A percentile compares a stretch with the other conserved stretches of the same genome.
Evolutionary conservation across 1,140 invertebrate genomes (phyloP).

Genomic region (Dreissena rostriformis): DNA sequence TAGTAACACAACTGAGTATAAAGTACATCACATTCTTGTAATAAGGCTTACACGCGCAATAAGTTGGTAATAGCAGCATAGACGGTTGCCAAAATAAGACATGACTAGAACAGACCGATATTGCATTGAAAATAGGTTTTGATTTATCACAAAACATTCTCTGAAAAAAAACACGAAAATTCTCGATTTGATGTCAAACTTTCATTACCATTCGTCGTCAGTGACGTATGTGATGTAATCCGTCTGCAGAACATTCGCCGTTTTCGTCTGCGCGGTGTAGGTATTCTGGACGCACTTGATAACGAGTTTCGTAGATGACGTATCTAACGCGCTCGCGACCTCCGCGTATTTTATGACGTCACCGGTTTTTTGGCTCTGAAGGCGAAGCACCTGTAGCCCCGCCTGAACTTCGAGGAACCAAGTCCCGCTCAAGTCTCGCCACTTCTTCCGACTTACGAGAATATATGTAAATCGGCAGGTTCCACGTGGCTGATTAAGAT

Average conservation of each 20-base stretch:
- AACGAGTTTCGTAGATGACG: conserved; percentile 34
- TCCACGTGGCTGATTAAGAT: conserved; percentile 35
- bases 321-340: neutral
- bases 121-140: too few species aligned
- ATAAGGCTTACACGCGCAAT: too few species aligned
- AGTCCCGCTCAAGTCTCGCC: conserved; percentile 49
- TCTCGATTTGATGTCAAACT: too few species aligned
- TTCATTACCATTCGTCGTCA: conserved; percentile 40
- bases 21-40: too few species aligned
- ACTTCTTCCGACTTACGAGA: conserved; percentile 47
- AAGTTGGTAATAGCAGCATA: too few species aligned
- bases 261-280: conserved; percentile 23
- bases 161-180: too few species aligned
- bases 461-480: conserved; percentile 40
- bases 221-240: conserved; percentile 49
- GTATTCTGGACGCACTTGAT: conserved; percentile 43
- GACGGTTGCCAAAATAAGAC: too few species aligned
- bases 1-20: too few species aligned
- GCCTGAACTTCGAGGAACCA: conserved; percentile 40
- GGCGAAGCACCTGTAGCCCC: conserved; percentile 41
- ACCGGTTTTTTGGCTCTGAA: conserved; percentile 19
- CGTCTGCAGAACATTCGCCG: conserved; percentile 21
- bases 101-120: too few species aligned
- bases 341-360: conserved; percentile 24
- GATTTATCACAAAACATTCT: too few species aligned